Conservation (phyloP, 2,113 vertebrate species). For the Caloenas nicobarica region DNA sequence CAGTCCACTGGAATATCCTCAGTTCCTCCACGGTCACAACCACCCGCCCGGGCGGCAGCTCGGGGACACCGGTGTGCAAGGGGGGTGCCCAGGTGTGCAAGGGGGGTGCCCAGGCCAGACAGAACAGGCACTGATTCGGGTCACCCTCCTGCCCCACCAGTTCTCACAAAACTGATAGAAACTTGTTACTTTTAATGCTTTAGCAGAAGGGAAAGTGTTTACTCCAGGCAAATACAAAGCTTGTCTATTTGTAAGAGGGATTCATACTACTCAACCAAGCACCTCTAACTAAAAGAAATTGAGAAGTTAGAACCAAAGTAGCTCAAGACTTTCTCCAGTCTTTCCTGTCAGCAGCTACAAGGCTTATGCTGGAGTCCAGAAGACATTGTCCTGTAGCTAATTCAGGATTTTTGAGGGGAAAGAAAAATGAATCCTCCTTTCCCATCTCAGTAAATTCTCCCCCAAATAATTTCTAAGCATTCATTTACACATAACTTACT, state of each 20-base stretch:
- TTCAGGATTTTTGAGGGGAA: background rate
- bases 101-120: background rate
- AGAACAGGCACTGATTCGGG: fast-evolving
- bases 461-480: background rate
- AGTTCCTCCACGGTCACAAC: background rate
- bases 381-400: background rate
- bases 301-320: background rate
- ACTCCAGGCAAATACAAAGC: background rate
- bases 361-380: background rate
- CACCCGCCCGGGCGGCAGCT: background rate
- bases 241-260: background rate
- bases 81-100: too few relatives aligned
- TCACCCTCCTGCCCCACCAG: background rate
- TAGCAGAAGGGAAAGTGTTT: background rate
- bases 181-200: background rate
- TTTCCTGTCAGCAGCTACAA: background rate
- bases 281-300: background rate
- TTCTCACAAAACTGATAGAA: background rate
- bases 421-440: background rate
- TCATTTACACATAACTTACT: background rate
- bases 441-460: background rate
- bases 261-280: background rate
- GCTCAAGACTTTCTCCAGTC: background rate
- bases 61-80: too few relatives aligned
- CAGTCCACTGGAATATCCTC: background rate